Evolutionary conservation across 1,140 invertebrate species (phyloP).

Genomic region (Sarcophaga bullata): DNA sequence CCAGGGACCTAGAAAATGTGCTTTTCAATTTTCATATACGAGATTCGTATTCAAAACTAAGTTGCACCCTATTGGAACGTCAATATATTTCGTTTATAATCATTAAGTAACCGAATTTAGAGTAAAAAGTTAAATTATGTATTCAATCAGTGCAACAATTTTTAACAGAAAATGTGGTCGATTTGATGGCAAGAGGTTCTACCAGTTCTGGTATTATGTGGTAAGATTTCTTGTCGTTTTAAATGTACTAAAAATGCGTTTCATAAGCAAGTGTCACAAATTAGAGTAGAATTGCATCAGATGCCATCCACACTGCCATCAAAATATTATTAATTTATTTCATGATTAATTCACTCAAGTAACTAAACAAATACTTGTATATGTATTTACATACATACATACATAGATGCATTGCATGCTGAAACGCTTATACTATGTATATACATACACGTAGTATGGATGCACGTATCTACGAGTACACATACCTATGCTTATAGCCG

Average conservation of each 20-base stretch:
- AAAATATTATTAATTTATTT: slow-evolving; percentile 13
- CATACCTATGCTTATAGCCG: background rate
- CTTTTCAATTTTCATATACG: too few relatives aligned
- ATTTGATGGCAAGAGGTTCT: slow-evolving; percentile 52
- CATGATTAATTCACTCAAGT: background rate
- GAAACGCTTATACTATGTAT: too few relatives aligned
- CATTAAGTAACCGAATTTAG: background rate
- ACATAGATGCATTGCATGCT: too few relatives aligned
- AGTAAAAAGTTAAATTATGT: background rate
- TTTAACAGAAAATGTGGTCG: slow-evolving; percentile 10
- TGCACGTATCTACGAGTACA: too few relatives aligned
- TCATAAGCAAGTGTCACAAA: slow-evolving; percentile 35
- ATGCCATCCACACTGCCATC: slow-evolving; percentile 28
- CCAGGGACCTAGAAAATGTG: too few relatives aligned
- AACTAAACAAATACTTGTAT: background rate
- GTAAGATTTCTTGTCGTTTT: background rate
- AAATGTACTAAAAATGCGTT: background rate
- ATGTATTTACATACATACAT: too few relatives aligned
- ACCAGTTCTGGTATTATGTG: slow-evolving; percentile 45
- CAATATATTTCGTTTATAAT: too few relatives aligned
- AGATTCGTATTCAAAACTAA: too few relatives aligned
- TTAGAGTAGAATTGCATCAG: slow-evolving; percentile 38
- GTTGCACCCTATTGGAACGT: too few relatives aligned
- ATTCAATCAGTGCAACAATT: background rate
- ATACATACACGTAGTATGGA: too few relatives aligned